phyloP scores from a whole-genome alignment of 2,888 invertebrate genomes.

The Ormyrus thymus region DNA sequence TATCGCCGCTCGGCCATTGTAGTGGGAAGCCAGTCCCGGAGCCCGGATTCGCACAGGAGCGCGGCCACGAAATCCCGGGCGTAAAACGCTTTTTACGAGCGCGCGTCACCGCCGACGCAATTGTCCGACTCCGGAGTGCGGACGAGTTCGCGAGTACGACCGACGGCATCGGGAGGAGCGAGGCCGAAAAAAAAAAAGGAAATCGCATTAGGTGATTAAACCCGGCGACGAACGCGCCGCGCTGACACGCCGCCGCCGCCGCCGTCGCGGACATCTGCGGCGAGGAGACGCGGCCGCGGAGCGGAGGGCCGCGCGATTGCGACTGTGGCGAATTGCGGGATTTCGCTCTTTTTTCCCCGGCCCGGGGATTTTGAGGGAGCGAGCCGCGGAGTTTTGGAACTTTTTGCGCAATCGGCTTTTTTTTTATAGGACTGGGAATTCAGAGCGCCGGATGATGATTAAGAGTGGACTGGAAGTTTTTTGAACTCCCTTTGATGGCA shows the following conservation, averaged over 20 bases:
- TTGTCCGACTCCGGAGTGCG: constrained; percentile 37
- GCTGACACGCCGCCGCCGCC: constrained; percentile 4
- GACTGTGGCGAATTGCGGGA: constrained; percentile 14
- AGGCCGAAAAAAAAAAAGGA: constrained; percentile 36
- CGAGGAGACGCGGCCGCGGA: no score
- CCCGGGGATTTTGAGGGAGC: constrained; percentile 1
- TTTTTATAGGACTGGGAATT: neutral
- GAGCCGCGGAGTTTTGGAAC: neutral
- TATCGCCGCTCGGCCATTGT: constrained; percentile 45
- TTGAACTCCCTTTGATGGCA: no score
- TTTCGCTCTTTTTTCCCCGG: constrained; percentile 3
- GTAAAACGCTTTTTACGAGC: constrained; percentile 53
- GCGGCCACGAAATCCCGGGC: constrained; percentile 50
- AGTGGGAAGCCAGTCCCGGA: neutral
- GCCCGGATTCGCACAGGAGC: neutral
- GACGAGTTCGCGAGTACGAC: constrained; percentile 1
- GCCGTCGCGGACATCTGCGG: no score
- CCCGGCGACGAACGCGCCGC: neutral
- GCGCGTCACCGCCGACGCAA: constrained; percentile 15
- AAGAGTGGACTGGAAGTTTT: no score
- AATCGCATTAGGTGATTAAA: constrained; percentile 48
- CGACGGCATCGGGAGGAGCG: neutral
- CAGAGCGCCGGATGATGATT: no score
- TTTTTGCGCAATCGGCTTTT: neutral
- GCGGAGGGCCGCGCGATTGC: constrained; percentile 13